These are phyloP conservation scores for Naja naja DNA, from an alignment of 2,113 vertebrate genomes.

Conservation along the genomic window DNA sequence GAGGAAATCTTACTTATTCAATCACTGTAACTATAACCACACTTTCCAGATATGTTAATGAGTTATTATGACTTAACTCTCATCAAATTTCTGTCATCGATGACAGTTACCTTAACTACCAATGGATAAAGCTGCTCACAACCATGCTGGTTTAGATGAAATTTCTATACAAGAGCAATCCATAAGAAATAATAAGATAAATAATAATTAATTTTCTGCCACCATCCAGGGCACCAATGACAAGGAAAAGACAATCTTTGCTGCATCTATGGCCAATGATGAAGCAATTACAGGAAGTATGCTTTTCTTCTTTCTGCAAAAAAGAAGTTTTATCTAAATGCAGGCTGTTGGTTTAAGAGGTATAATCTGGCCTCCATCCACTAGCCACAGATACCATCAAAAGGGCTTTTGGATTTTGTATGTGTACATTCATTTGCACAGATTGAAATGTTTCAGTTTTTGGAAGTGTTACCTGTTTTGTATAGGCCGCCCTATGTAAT, in stretches of 20 bases:
- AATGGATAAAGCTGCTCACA: not conserved
- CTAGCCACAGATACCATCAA: not conserved
- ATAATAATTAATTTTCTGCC: not conserved
- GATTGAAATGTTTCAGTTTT: not conserved
- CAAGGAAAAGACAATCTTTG: not conserved
- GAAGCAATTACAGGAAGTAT: not conserved
- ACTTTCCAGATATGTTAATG: not conserved
- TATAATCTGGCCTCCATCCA: not conserved
- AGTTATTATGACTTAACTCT: not conserved
- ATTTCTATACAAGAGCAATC: not conserved
- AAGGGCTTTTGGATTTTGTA: not conserved
- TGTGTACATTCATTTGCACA: not conserved
- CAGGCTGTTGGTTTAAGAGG: not conserved
- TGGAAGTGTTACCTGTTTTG: not conserved
- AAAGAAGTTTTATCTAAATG: not conserved
- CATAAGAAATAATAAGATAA: not conserved
- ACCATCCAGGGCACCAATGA: not conserved
- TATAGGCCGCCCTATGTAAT: not conserved
- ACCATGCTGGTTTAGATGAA: not conserved
- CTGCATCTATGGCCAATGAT: not conserved
- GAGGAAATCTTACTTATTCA: not conserved
- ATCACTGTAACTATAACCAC: not conserved
- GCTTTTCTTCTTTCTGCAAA: not conserved
- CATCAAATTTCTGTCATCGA: not conserved
- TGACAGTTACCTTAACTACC: not conserved